A percentile compares a stretch with the other conserved stretches of the same genome.
Conservation (phyloP, 2,888 invertebrate genomes). For the Lasioglossum marginatum region DNA sequence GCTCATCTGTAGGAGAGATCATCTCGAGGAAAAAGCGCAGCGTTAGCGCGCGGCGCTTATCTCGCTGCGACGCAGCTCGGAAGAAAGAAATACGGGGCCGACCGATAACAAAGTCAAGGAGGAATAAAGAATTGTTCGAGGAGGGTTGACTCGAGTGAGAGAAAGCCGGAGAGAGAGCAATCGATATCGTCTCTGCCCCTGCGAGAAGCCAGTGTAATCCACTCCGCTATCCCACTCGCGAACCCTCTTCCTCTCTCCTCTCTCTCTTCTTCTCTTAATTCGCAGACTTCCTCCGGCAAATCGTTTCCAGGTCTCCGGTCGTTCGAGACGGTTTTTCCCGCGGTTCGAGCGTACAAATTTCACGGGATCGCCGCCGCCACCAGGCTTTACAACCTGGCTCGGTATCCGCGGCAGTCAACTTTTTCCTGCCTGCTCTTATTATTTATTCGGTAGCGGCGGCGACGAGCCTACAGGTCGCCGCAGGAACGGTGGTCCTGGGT, state of each 20-base stretch:
- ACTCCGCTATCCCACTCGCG: conserved; percentile 30
- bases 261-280: not conserved
- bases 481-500: not conserved
- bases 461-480: not conserved
- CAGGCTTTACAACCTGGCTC: conserved; percentile 1
- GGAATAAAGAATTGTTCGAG: conserved; percentile 66
- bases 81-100: conserved; percentile 57
- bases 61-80: conserved; percentile 46
- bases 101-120: conserved; percentile 68
- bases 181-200: conserved; percentile 60
- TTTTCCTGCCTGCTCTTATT: conserved; percentile 35
- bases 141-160: conserved; percentile 56
- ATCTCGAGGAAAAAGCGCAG: conserved; percentile 27
- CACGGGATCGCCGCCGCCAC: not conserved
- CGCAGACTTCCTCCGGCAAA: conserved; percentile 8
- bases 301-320: conserved; percentile 6
- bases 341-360: conserved; percentile 12
- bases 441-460: conserved; percentile 38
- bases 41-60: conserved; percentile 60
- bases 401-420: conserved; percentile 23
- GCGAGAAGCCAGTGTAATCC: not conserved
- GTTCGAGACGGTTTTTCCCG: not conserved
- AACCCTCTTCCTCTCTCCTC: not conserved
- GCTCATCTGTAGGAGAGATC: not conserved
- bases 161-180: conserved; percentile 45